phyloP scores from a whole-genome alignment of 2,113 vertebrate genomes.

The Notechis scutatus region DNA sequence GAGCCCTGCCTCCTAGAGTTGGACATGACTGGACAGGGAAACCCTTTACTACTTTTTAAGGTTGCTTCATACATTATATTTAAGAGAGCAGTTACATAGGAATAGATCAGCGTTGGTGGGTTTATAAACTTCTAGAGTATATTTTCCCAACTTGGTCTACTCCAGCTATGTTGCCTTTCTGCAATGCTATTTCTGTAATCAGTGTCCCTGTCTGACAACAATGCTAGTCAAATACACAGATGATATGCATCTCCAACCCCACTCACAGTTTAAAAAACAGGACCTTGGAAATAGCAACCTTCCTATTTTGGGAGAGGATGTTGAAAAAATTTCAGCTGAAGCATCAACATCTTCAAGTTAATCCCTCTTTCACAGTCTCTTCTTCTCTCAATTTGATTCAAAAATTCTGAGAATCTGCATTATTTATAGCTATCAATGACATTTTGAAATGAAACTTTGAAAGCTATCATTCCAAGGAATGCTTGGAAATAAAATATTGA shows the following conservation, averaged over 20 bases:
- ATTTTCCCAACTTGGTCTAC: background rate
- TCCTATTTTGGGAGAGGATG: background rate
- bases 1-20: background rate
- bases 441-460: constrained; percentile 24
- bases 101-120: background rate
- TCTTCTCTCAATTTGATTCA: background rate
- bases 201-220: background rate
- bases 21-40: background rate
- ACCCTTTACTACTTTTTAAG: background rate
- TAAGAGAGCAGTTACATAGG: background rate
- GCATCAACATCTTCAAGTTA: background rate
- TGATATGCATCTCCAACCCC: background rate
- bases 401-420: constrained; percentile 1
- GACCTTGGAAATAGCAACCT: background rate
- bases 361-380: background rate
- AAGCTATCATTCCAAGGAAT: constrained; percentile 24
- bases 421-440: constrained; percentile 32
- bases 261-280: background rate
- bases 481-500: constrained; percentile 26
- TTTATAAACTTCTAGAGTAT: background rate
- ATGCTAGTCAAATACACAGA: background rate
- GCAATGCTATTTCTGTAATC: background rate
- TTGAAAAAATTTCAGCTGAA: background rate
- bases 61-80: background rate
- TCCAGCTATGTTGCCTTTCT: background rate